phyloP scores from a whole-genome alignment of 2,113 vertebrate species.

The Ellobius talpinus region DNA sequence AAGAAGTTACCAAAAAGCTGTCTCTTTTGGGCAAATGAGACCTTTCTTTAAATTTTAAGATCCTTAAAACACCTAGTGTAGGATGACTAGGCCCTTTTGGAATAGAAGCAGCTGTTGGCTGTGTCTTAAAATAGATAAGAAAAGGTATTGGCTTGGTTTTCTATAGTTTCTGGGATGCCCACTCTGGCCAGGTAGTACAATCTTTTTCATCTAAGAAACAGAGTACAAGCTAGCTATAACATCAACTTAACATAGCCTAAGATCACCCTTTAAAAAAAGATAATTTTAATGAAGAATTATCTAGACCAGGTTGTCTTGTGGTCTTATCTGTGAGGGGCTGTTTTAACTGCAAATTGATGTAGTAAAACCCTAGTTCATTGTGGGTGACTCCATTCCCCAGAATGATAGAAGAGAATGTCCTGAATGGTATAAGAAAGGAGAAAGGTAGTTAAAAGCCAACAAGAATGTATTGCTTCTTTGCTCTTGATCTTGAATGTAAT shows the following conservation, averaged over 20 bases:
- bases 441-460: neutral
- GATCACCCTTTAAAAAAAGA: neutral
- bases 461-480: neutral
- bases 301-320: neutral
- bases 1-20: constrained; percentile 33
- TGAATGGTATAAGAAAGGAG: neutral
- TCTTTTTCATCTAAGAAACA: constrained; percentile 35
- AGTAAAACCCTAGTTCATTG: neutral
- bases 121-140: constrained; percentile 37
- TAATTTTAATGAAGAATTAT: neutral
- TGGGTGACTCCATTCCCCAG: neutral
- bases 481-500: neutral
- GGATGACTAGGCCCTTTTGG: neutral
- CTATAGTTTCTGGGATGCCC: neutral
- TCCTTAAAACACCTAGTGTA: constrained; percentile 21
- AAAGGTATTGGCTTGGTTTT: neutral
- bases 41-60: neutral
- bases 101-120: constrained; percentile 44
- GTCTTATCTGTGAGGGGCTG: neutral
- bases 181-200: neutral
- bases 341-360: neutral
- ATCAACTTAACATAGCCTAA: neutral
- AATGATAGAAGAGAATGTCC: neutral
- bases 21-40: constrained; percentile 1
- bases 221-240: neutral